phyloP scores from a whole-genome alignment of 2,113 vertebrate genomes.

The Caranx melampygus region DNA sequence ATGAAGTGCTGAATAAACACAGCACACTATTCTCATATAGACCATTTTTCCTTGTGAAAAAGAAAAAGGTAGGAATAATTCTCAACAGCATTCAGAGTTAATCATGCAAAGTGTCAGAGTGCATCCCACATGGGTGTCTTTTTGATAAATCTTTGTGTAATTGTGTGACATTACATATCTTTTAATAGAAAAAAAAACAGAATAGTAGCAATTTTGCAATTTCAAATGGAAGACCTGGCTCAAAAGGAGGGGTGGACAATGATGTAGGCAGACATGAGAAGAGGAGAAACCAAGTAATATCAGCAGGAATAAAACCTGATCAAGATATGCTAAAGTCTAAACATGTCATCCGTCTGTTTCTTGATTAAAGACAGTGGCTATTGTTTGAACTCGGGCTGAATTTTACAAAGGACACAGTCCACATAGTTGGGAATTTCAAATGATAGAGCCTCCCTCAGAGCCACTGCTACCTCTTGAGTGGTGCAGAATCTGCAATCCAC shows the following conservation, averaged over 20 bases:
- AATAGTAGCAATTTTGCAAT: constrained; percentile 47
- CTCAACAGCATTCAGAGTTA: constrained; percentile 38
- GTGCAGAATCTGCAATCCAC: neutral
- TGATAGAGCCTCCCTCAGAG: neutral
- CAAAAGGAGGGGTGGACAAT: neutral
- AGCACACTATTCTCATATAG: neutral
- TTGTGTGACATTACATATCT: constrained; percentile 1
- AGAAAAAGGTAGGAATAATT: constrained; percentile 49
- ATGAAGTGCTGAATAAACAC: constrained; percentile 12
- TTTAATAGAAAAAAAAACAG: constrained; percentile 28
- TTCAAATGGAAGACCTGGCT: constrained; percentile 69
- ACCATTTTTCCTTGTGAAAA: constrained; percentile 6
- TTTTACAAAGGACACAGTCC: neutral
- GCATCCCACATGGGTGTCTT: constrained; percentile 23
- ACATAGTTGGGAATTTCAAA: neutral
- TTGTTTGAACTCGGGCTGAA: neutral
- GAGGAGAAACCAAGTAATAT: neutral
- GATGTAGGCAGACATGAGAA: neutral
- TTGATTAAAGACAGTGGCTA: neutral
- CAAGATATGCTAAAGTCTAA: constrained; percentile 4
- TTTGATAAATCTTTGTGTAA: constrained; percentile 13
- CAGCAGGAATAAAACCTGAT: neutral
- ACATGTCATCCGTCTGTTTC: constrained; percentile 5
- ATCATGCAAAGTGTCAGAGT: constrained; percentile 65
- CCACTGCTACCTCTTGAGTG: neutral